phyloP scores from a whole-genome alignment of 2,797 vertebrate species.

The Antennarius maculatus region DNA sequence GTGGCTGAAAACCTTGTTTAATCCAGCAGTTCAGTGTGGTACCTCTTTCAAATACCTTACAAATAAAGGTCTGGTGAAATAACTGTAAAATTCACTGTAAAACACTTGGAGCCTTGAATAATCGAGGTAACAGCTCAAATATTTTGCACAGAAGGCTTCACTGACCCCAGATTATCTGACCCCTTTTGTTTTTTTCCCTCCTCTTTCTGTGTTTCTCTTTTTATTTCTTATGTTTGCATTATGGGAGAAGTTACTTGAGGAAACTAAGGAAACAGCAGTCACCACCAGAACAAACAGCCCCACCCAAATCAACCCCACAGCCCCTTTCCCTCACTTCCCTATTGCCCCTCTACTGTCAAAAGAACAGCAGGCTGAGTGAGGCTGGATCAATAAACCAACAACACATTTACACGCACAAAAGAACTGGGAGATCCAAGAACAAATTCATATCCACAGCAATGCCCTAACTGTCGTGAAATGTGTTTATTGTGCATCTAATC shows the following conservation, averaged over 20 bases:
- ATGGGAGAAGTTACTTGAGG: constrained; percentile 53
- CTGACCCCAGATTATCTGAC: constrained; percentile 10
- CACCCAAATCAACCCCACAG: constrained; percentile 9
- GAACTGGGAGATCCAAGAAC: background rate
- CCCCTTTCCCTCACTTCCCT: constrained; percentile 6
- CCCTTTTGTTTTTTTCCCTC: background rate
- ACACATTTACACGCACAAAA: background rate
- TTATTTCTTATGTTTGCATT: constrained; percentile 30
- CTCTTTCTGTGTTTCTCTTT: constrained; percentile 4
- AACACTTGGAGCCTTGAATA: background rate
- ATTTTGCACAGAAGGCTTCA: background rate
- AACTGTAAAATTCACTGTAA: background rate
- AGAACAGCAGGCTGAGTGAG: constrained; percentile 14
- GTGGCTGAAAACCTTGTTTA: background rate
- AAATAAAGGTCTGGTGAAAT: background rate
- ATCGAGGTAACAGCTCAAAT: constrained; percentile 1
- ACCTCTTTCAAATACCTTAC: too few relatives aligned
- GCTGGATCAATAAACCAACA: constrained; percentile 25
- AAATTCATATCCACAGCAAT: background rate
- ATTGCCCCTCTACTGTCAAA: constrained; percentile 18
- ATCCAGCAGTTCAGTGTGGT: background rate
- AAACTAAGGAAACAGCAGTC: constrained; percentile 69
- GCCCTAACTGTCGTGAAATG: background rate
- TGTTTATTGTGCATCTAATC: background rate
- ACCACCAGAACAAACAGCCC: constrained; percentile 45